Percentiles rank a stretch among this genome's conserved stretches.
phyloP scores from a whole-genome alignment of 2,113 vertebrate genomes.

The Micronycteris hirsuta region DNA sequence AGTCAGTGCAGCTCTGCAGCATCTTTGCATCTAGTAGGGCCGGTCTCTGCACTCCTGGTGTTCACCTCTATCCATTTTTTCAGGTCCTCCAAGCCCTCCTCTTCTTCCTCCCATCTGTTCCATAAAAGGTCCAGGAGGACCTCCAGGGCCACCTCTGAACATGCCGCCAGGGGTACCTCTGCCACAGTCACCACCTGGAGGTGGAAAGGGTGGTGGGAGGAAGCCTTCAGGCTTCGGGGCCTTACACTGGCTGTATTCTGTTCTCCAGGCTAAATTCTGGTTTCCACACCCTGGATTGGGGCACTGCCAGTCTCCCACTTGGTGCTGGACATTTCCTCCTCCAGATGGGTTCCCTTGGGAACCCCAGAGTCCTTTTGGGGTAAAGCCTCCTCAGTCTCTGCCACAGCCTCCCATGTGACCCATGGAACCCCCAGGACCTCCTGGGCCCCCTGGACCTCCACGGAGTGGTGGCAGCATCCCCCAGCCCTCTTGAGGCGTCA shows the following conservation, averaged over 20 bases:
- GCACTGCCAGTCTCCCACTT: conserved; percentile 98
- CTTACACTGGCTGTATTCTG: conserved; percentile 99
- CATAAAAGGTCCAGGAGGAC: no score
- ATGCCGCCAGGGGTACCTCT: conserved; percentile 91
- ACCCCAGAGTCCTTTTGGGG: conserved; percentile 89
- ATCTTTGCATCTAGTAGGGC: conserved; percentile 85
- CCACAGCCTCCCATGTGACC: conserved; percentile 92
- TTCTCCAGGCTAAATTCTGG: conserved; percentile 99
- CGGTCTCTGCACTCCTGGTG: conserved; percentile 91
- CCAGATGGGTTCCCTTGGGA: conserved; percentile 90
- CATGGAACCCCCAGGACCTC: conserved; percentile 93
- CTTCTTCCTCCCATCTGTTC: no score
- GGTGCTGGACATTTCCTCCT: conserved; percentile 94
- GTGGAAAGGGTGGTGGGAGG: conserved; percentile 91
- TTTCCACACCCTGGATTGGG: conserved; percentile 97
- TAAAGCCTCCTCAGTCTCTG: conserved; percentile 88
- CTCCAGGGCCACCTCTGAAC: no score
- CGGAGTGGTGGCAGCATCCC: no score
- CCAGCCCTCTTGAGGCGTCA: conserved; percentile 88
- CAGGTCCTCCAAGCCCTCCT: no score
- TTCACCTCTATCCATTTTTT: conserved; percentile 27
- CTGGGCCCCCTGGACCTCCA: conserved; percentile 70
- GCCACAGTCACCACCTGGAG: conserved; percentile 92
- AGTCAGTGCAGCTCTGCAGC: conserved; percentile 82
- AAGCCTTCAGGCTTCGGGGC: conserved; percentile 95